Evolutionary conservation across 37 sponge, comb jelly and placozoan species (phyloP).

Genomic region (Hexactinellida sp.): DNA sequence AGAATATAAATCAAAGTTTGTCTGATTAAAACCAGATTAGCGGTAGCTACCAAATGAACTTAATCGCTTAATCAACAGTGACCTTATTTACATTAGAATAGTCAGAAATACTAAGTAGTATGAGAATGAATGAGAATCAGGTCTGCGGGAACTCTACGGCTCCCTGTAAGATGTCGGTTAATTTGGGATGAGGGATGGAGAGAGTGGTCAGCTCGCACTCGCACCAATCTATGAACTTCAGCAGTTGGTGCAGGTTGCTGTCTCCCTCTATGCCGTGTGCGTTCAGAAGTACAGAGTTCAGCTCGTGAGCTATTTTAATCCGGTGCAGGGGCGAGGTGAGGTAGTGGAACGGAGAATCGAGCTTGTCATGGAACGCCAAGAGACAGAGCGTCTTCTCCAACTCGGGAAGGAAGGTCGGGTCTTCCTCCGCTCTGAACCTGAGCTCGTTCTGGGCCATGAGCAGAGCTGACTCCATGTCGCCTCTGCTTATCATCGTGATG

Average conservation of each 20-base stretch:
- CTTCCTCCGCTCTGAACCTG: constrained; percentile 29
- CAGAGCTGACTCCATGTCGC: constrained; percentile 29
- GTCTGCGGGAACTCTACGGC: neutral
- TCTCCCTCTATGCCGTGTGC: constrained; percentile 26
- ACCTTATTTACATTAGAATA: neutral
- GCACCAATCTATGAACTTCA: constrained; percentile 39
- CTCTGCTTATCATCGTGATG: constrained; percentile 29
- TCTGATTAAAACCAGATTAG: too few species aligned
- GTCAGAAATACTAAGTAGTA: neutral
- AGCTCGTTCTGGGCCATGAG: constrained; percentile 34
- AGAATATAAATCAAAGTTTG: too few species aligned
- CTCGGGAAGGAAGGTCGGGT: constrained; percentile 29
- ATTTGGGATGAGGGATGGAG: neutral
- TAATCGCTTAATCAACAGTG: too few species aligned
- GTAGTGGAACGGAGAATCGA: constrained; percentile 40
- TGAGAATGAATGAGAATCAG: neutral
- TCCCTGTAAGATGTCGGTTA: neutral
- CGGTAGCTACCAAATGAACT: too few species aligned
- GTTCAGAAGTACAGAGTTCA: constrained; percentile 39
- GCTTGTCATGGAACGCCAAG: constrained; percentile 25
- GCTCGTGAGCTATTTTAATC: constrained; percentile 29
- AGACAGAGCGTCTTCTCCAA: constrained; percentile 35
- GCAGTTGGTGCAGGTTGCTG: constrained; percentile 25
- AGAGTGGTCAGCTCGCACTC: constrained; percentile 22
- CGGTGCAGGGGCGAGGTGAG: constrained; percentile 22